Evolutionary conservation across 2,797 vertebrate genomes (phyloP).

Genomic region (Amphiprion clarkii): DNA sequence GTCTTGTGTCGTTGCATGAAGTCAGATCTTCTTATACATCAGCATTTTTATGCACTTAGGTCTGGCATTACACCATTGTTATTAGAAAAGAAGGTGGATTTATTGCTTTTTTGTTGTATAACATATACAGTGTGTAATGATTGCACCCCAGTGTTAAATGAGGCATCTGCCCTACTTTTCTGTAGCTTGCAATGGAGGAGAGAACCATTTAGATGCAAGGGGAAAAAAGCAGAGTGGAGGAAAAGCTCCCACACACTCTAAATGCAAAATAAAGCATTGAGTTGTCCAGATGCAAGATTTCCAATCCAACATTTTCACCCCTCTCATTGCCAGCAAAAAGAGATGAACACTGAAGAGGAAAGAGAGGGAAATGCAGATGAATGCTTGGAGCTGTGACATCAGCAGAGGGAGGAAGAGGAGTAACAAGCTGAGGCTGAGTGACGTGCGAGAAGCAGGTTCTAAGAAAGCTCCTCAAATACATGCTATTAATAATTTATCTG

Average conservation of each 20-base stretch:
- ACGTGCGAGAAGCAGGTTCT: constrained; percentile 69
- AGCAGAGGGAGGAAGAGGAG: constrained; percentile 44
- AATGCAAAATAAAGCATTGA: constrained; percentile 48
- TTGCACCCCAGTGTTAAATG: constrained; percentile 71
- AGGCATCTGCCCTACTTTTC: constrained; percentile 81
- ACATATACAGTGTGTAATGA: constrained; percentile 55
- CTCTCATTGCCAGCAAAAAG: constrained; percentile 5
- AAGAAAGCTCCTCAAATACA: constrained; percentile 83
- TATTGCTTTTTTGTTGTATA: constrained; percentile 47
- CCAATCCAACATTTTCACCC: constrained; percentile 27
- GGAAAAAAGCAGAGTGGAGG: constrained; percentile 42
- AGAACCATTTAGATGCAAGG: constrained; percentile 68
- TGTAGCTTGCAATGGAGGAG: constrained; percentile 62
- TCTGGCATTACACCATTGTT: constrained; percentile 23
- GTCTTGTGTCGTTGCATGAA: not conserved
- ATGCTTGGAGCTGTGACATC: constrained; percentile 51
- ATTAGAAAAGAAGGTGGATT: constrained; percentile 32
- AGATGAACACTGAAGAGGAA: not conserved
- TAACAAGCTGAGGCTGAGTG: constrained; percentile 55
- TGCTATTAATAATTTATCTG: constrained; percentile 73
- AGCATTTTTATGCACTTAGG: constrained; percentile 24
- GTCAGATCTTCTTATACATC: not conserved
- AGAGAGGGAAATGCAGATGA: not conserved
- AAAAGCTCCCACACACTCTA: constrained; percentile 55
- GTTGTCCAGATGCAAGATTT: constrained; percentile 50